Evolutionary conservation across 1,140 invertebrate genomes (phyloP), one percentile per base, ranked within the genome.

Genomic region (Saccostrea glomerata): DNA sequence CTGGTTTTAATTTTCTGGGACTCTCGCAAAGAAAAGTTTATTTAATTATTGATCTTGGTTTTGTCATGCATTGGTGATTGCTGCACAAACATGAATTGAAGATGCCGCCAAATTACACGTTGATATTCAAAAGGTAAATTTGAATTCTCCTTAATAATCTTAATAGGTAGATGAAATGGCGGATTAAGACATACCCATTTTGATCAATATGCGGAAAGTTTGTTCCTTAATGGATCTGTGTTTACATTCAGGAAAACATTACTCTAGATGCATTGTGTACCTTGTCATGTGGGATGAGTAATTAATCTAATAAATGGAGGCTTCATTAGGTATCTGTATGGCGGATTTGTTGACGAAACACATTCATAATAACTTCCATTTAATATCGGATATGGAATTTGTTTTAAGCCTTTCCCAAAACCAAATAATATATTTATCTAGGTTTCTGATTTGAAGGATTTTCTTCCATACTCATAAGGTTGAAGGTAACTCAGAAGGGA

Each of bases 171-270:
- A 17, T 20, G 58, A 60, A 73, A 77, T 77, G 70, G 15, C 25
- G 25, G 25, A 77, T 36, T 77, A 25, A 77, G 25, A 30, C 13
- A 25, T 36, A 17, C 25, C 70, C 70, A 36, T 25, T 77, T 13
- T 36, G 70, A 36, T 77, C 70, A 15, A 77, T 25, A 30, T 30
- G 13, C 23, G 23, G 70, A 36, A 77, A 36, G 5, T 77, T 30
- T 6, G 70, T 23, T 36, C 30, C 30, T 77, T 77, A 77, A 77
- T 77, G 70, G 70, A 77, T 77, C 70, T 25, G 15, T 77, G 15
- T 77, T 77, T 77, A 77, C 70, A 30, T 25, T 36, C 70, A 77
- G 70, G 70, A 77, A 77, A 77, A 77, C 70, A 77, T 77, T 77
- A 30, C 70, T 36, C 70, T 30, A 77, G 23, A 77, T 77, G 70